Base-by-base conservation (phyloP, 2,113 vertebrate species). In the Dromaius novaehollandiae region DNA sequence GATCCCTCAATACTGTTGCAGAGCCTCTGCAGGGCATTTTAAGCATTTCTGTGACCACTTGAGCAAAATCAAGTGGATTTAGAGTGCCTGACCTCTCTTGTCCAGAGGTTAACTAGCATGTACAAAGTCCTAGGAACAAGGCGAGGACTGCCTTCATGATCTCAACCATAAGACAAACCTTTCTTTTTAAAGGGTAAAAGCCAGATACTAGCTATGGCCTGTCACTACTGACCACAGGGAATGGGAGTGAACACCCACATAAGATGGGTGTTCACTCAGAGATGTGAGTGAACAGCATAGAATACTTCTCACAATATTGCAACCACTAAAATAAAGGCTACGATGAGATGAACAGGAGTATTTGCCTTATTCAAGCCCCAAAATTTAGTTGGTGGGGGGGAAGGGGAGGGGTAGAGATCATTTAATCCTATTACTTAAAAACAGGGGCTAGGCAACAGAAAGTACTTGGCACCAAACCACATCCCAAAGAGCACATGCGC, bases 231-330 rank as follows among this genome's bases (percentile, higher is more conserved):
- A 30, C 20, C 42, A 19, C n/a, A 15, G 22, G n/a, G 55, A 19
- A 2, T 2, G 30, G 32, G 50, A 74, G n/a, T 0, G 10, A 34
- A 58, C 0, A 0, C 38, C 30, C 58, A 25, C 30, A 46, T n/a
- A n/a, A n/a, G n/a, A n/a, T n/a, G n/a, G n/a, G n/a, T n/a, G n/a
- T n/a, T n/a, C n/a, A n/a, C n/a, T n/a, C n/a, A n/a, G n/a, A n/a
- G n/a, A n/a, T n/a, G n/a, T n/a, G n/a, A n/a, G n/a, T 11, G 25
- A 46, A 1, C 13, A 60, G 75, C 26, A 3, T 9, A 71, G 66
- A 81, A 68, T 26, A 4, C 40, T 38, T 40, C 53, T 34, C 76
- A 19, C n/a, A 14, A 50, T 14, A 46, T 30, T 2, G 46, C 12
- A 70, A 25, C 8, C 36, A 3, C 40, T 36, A 36, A 12, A 32